Conservation (phyloP, 2,113 vertebrate species). For the Numenius arquata region DNA sequence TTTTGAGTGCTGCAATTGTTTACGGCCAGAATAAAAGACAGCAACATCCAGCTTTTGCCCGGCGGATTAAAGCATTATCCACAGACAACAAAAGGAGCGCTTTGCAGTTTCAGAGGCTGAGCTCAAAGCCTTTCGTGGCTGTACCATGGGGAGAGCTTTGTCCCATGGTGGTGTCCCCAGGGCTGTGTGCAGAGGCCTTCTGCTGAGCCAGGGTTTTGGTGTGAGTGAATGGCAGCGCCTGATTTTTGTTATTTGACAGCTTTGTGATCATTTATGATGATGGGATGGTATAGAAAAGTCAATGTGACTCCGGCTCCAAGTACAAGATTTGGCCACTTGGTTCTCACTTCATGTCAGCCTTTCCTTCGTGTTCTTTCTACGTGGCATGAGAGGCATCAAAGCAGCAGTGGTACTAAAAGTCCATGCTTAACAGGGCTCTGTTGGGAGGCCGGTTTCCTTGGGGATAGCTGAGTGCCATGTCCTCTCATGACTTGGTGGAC, state of each 20-base stretch:
- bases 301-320: neutral
- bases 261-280: neutral
- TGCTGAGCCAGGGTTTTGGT: slow-evolving; percentile 38
- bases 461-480: neutral
- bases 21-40: neutral
- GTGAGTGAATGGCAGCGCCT: neutral
- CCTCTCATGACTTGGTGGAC: fast-evolving
- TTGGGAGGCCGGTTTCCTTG: neutral
- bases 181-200: neutral
- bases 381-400: neutral
- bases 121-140: slow-evolving; percentile 4
- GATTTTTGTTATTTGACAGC: neutral
- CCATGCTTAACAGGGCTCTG: neutral
- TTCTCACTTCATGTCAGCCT: neutral
- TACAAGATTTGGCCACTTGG: neutral
- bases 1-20: neutral
- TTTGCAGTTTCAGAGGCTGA: slow-evolving; percentile 27
- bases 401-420: neutral
- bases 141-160: neutral
- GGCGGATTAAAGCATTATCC: slow-evolving; percentile 25
- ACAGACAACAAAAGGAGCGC: neutral
- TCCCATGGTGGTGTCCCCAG: neutral
- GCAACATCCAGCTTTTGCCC: slow-evolving; percentile 21
- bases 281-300: neutral
- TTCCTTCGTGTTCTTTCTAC: neutral